phyloP scores from a whole-genome alignment of 2,888 invertebrate species.

The Melanostoma scalare region DNA sequence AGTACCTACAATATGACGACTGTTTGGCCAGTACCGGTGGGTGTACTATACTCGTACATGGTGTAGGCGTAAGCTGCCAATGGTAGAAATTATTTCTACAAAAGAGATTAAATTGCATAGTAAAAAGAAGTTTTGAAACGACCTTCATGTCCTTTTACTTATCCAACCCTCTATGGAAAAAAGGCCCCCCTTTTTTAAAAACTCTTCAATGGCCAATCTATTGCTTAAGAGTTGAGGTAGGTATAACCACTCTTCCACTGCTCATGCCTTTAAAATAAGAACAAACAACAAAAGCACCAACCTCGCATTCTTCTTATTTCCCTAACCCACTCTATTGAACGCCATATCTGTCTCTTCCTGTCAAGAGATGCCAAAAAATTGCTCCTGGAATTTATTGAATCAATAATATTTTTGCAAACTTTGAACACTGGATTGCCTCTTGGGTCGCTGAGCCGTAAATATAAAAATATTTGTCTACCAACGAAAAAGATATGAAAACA shows the following conservation, averaged over 20 bases:
- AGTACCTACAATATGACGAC: too few species aligned
- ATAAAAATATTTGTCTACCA: conserved; percentile 32
- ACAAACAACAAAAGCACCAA: too few species aligned
- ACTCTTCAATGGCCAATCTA: neutral
- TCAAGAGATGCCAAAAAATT: neutral
- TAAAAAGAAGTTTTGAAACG: too few species aligned
- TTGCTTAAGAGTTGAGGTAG: neutral
- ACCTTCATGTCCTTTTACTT: too few species aligned
- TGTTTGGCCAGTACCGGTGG: too few species aligned
- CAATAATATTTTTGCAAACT: conserved; percentile 52
- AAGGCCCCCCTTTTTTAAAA: neutral
- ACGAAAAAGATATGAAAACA: neutral
- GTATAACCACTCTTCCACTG: neutral
- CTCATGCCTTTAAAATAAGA: neutral
- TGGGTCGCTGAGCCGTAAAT: conserved; percentile 8
- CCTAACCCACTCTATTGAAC: neutral
- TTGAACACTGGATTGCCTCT: conserved; percentile 52
- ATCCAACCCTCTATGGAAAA: too few species aligned
- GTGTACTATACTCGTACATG: too few species aligned
- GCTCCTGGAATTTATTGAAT: conserved; percentile 52
- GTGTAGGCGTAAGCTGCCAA: too few species aligned
- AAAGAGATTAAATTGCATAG: too few species aligned
- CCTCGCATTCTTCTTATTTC: too few species aligned
- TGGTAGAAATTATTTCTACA: too few species aligned
- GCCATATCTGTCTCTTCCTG: neutral